Evolutionary conservation across 2,888 invertebrate species (phyloP), one percentile per base, ranked within the genome.

Genomic region (Hirtodrosophila histrioides): DNA sequence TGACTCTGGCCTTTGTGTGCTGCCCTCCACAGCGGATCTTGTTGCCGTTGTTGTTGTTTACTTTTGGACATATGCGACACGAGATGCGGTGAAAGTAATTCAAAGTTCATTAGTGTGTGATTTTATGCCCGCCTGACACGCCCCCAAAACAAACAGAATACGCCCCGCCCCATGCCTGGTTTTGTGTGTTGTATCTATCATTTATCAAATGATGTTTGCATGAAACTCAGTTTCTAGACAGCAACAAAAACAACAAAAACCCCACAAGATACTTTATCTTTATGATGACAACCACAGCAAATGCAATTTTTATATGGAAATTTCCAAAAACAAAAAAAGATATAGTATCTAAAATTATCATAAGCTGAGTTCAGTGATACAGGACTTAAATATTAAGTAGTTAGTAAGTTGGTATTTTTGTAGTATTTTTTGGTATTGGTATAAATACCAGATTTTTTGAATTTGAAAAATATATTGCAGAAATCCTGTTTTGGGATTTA

Each of bases 51-150:
- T 60, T 48, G 44, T 43, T 49, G 37, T 43, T 70, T 53, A 51
- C 23, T 43, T 37, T 66, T 31, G 55, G 41, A 43, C 69, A 69
- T 55, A 51, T 56, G 72, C 55, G 72, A 64, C 65, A 55, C 56
- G 31, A 56, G 48, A 49, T 62, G 44, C 46, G 66, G 83, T 64
- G 83, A 78, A 86, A 86, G 84, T 62, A 75, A 71, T 71, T 71
- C 60, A 82, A 71, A 78, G 80, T 83, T 88, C 88, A 81, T 82
- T 79, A 79, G 69, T 64, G 69, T 51, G 24, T 51, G 43, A 55
- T 63, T 44, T 46, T 39, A 6, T 37, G 44, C 57, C 40, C 46
- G 35, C 43, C 11, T 46, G 74, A 53, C 73, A 73, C 78, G 75
- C 78, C 78, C 24, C 31, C 46, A 55, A 67, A 57, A 48, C 41